phyloP scores from a whole-genome alignment of 2,797 vertebrate genomes.

The Ctenosaura bakeri region DNA sequence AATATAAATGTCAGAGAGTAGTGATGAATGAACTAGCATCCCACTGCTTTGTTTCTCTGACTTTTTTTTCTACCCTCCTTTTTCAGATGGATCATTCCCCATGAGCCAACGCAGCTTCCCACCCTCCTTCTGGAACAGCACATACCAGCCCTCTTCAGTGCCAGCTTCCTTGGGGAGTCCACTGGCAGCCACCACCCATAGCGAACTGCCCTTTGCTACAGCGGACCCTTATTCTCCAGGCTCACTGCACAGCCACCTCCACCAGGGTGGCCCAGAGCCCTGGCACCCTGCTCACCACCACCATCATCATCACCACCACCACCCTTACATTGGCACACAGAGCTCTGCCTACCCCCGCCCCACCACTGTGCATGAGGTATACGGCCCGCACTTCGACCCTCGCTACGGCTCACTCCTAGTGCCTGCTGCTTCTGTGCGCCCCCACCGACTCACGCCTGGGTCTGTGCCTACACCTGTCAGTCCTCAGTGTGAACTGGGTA shows the following conservation, averaged over 20 bases:
- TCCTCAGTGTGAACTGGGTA: conserved; percentile 91
- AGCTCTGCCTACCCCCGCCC: conserved; percentile 88
- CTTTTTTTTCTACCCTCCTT: neutral
- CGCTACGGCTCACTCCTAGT: conserved; percentile 93
- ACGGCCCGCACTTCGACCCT: conserved; percentile 92
- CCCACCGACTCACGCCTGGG: conserved; percentile 88
- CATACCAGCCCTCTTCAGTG: conserved; percentile 88
- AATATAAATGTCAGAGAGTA: neutral
- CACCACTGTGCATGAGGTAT: conserved; percentile 91
- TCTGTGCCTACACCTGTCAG: conserved; percentile 83
- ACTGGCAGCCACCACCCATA: conserved; percentile 86
- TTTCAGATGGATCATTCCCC: conserved; percentile 89
- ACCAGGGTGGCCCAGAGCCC: conserved; percentile 90
- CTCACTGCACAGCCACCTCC: conserved; percentile 92
- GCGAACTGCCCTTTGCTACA: conserved; percentile 89
- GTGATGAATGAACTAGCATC: neutral
- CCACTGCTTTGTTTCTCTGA: conserved; percentile 7
- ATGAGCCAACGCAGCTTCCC: conserved; percentile 98
- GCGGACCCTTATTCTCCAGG: conserved; percentile 89
- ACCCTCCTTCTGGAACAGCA: conserved; percentile 97
- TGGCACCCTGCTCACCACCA: conserved; percentile 93
- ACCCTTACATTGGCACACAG: conserved; percentile 85
- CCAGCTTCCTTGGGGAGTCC: conserved; percentile 85
- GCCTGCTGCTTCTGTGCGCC: conserved; percentile 88
- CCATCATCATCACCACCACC: conserved; percentile 85